Evolutionary conservation across 2,888 invertebrate species (phyloP), one percentile per base, ranked within the genome.

Genomic region (Hydroisotoma schaefferi): DNA sequence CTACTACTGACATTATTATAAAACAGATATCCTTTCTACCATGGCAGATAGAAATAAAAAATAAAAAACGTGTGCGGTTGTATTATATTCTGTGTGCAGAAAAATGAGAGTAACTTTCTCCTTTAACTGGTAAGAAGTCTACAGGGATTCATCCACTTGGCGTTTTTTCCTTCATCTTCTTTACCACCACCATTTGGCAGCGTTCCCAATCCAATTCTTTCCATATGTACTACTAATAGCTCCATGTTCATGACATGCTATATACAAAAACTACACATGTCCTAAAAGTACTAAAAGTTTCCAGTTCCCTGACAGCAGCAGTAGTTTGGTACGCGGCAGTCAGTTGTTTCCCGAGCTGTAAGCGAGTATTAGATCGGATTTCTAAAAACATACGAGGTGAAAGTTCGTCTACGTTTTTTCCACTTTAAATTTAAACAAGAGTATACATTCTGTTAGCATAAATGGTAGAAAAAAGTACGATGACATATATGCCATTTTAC

Each of bases 41-140:
- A 26, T 46, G 20, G 12, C 4, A 49, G 28, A 28, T 10, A 12
- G 28, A 49, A 26, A 49, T 27, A 25, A 49, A 49, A 49, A 49
- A 6, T 6, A 20, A 43, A 63, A 33, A 33, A 33, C 8, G 8
- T 15, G 8, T 20, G 8, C 20, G n/a, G 40, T 40, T 20, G 8
- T 40, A n/a, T n/a, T n/a, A n/a, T n/a, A n/a, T n/a, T n/a, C n/a
- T n/a, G 54, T 60, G 57, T 63, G 65, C 61, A 62, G 66, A 66
- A 68, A 68, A 66, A 61, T 64, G 62, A 66, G 63, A 61, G 68
- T 63, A 49, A 49, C 49, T 49, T 49, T 49, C 26, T 28, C 28
- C 28, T 27, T 18, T 20, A 18, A 18, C 5, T 28, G 10, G 8
- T 28, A 8, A 20, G 27, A 27, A 49, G 49, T 49, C 49, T 25